Evolutionary conservation across 1,140 invertebrate genomes (phyloP).

Genomic region (Drosophila navojoa): DNA sequence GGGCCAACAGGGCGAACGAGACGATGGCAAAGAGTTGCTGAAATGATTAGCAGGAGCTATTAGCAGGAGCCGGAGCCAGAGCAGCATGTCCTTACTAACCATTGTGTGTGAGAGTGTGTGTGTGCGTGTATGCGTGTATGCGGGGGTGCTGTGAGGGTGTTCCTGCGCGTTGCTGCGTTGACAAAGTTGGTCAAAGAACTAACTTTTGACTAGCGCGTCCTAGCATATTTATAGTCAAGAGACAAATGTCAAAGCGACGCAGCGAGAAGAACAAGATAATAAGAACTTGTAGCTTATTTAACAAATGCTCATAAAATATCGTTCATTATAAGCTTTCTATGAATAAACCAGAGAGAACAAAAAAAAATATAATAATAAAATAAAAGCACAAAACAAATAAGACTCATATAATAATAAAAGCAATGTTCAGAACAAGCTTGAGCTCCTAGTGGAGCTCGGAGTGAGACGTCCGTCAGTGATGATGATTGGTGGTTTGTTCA

Average conservation of each 20-base stretch:
- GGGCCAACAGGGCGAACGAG: slow-evolving; percentile 59
- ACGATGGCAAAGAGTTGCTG: slow-evolving; percentile 63
- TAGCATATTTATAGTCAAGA: slow-evolving; percentile 63
- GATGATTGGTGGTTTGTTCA: slow-evolving; percentile 23
- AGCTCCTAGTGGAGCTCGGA: slow-evolving; percentile 7
- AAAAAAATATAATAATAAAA: slow-evolving; percentile 33
- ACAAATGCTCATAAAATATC: slow-evolving; percentile 48
- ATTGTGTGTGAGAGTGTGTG: slow-evolving; percentile 41
- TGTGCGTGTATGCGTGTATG: background rate
- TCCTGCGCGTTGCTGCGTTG: slow-evolving; percentile 23
- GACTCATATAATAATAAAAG: slow-evolving; percentile 44
- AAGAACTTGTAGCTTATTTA: slow-evolving; percentile 30
- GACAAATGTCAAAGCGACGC: slow-evolving; percentile 68
- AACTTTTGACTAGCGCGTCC: slow-evolving; percentile 30
- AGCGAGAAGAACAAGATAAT: slow-evolving; percentile 27
- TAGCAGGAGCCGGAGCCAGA: background rate
- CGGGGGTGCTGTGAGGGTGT: no score
- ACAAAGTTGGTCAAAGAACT: slow-evolving; percentile 37
- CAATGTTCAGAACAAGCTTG: slow-evolving; percentile 29
- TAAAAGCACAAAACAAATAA: slow-evolving; percentile 9
- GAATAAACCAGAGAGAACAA: slow-evolving; percentile 31
- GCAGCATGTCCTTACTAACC: slow-evolving; percentile 39
- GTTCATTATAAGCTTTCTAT: slow-evolving; percentile 49
- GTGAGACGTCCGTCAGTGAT: slow-evolving; percentile 14
- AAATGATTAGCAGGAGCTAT: background rate